Conservation (phyloP, 2,888 invertebrate species). For the Cantharis nigra region DNA sequence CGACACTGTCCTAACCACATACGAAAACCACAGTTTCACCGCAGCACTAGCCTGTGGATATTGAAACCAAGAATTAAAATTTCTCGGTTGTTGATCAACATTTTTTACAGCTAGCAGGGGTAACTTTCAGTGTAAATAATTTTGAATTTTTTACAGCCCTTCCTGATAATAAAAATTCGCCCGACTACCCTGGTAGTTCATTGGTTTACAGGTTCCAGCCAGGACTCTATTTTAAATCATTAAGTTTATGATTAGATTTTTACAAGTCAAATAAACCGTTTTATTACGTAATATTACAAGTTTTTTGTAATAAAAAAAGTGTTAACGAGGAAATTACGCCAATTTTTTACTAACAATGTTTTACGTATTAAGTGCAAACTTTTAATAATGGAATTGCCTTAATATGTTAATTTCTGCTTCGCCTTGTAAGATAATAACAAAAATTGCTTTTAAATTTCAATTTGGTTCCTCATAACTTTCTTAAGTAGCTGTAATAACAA, state of each 20-base stretch:
- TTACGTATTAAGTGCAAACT: background rate
- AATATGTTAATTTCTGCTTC: slow-evolving; percentile 7
- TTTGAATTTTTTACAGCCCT: background rate
- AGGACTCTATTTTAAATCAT: background rate
- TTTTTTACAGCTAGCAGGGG: background rate
- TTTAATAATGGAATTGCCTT: slow-evolving; percentile 9
- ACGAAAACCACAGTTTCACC: background rate
- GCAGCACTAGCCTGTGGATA: background rate
- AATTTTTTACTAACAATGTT: slow-evolving; percentile 3
- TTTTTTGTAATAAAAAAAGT: background rate
- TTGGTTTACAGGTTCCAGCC: background rate
- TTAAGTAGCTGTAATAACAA: background rate
- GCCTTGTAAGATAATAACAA: slow-evolving; percentile 12
- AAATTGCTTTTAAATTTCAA: background rate
- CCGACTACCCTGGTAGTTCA: background rate
- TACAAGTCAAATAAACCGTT: background rate
- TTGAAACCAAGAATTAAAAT: background rate
- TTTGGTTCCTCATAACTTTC: background rate
- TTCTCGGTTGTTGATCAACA: background rate
- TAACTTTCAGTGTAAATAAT: background rate
- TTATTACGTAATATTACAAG: background rate
- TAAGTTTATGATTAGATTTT: background rate
- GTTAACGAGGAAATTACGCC: background rate
- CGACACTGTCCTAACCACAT: background rate
- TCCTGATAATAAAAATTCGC: background rate